These are phyloP conservation scores for Aplochiton taeniatus DNA, from an alignment of 2,797 vertebrate genomes.

Conservation along the genomic window DNA sequence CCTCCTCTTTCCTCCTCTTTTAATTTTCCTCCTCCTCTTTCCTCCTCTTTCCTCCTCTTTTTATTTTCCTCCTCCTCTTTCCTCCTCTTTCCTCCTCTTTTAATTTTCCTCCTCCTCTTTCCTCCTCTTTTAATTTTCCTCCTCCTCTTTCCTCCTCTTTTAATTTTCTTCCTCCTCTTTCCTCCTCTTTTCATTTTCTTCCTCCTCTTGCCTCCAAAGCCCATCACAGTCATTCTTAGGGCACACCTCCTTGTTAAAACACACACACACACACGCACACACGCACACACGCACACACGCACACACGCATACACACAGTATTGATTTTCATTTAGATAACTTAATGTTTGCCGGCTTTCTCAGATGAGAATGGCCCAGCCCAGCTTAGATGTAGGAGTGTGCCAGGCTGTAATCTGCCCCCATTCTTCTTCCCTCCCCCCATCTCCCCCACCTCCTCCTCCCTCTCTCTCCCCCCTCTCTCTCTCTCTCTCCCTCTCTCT, in stretches of 20 bases:
- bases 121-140: constrained; percentile 67
- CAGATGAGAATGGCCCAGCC: constrained; percentile 74
- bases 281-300: constrained; percentile 17
- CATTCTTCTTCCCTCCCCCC: constrained; percentile 81
- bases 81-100: too few relatives aligned
- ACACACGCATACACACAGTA: constrained; percentile 88
- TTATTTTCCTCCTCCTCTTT: constrained; percentile 60
- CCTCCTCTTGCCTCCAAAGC: too few relatives aligned
- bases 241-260: constrained; percentile 84
- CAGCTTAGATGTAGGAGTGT: constrained; percentile 83
- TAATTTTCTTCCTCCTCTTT: constrained; percentile 62
- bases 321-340: constrained; percentile 99
- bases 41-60: constrained; percentile 30
- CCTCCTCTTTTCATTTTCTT: constrained; percentile 67
- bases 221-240: constrained; percentile 25
- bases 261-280: constrained; percentile 73
- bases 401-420: constrained; percentile 83
- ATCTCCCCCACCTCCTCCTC: constrained; percentile 72
- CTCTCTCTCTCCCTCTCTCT: not conserved
- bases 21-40: too few relatives aligned
- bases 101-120: constrained; percentile 16
- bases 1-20: too few relatives aligned
- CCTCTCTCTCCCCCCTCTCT: constrained; percentile 7
- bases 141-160: constrained; percentile 10
- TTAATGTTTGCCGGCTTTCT: constrained; percentile 95